Conservation (phyloP, 1,140 invertebrate species). For the Muscidifurax raptorellus region DNA sequence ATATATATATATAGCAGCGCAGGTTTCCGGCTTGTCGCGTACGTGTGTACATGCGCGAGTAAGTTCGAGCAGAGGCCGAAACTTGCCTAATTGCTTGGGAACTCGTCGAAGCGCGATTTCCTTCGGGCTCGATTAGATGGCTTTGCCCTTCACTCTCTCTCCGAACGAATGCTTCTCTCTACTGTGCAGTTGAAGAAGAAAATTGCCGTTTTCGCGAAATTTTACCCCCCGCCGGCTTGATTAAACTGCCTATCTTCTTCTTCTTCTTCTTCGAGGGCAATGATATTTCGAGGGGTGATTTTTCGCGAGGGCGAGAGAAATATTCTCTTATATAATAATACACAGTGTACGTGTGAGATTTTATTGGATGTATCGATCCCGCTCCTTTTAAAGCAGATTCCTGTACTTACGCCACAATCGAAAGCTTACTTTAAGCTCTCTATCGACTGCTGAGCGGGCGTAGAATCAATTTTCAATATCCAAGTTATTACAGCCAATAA, state of each 20-base stretch:
- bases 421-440: too few relatives aligned
- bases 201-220: conserved; percentile 47
- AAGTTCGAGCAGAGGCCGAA: not conserved
- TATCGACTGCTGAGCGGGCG: not conserved
- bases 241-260: not conserved
- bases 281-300: conserved; percentile 1
- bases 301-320: not conserved
- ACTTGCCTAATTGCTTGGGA: conserved; percentile 53
- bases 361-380: not conserved
- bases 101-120: conserved; percentile 56
- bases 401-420: too few relatives aligned
- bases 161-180: not conserved
- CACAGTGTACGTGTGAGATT: not conserved
- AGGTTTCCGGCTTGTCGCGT: conserved; percentile 50
- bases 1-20: not conserved
- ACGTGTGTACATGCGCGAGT: not conserved
- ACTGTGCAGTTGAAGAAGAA: conserved; percentile 9
- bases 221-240: not conserved
- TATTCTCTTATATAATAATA: not conserved
- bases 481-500: not conserved
- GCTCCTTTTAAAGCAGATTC: not conserved
- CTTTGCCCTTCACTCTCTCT: not conserved
- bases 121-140: conserved; percentile 51
- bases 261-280: not conserved
- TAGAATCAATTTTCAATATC: not conserved